Base-by-base conservation (phyloP, 23 tunicate genomes). In the Corella eumyota region DNA sequence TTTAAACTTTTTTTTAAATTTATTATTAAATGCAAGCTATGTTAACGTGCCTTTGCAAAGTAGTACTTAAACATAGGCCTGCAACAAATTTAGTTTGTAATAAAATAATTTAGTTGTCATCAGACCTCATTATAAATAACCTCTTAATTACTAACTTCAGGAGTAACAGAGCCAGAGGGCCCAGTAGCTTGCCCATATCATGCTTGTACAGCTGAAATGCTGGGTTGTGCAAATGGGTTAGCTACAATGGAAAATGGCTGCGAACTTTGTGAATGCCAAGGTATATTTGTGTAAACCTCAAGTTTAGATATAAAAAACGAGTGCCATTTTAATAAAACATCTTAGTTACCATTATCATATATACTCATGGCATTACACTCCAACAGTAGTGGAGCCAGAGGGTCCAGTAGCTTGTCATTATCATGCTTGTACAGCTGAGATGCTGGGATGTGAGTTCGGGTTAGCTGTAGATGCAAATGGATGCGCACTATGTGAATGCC, bases 241-340 rank as follows among this genome's bases (percentile, higher is more conserved):
- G 76, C 66, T n/a, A 70, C 17, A 15, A 58, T 58, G 40, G 66
- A 38, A 36, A 59, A 58, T 28, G 76, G 76, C 21, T 70, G 76
- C 26, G 76, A 70, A 5, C n/a, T 70, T 37, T 70, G 76, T 32
- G 66, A 70, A 70, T 70, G 76, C 30, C 66, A 44, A 58, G 51
- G 74, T 63, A 38, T 38, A 33, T 3, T 33, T 20, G 15, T 11
- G 48, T 15, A 9, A 9, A 15, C 11, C 48, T 15, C 48, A 40
- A 15, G n/a, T n/a, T n/a, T n/a, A n/a, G n/a, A n/a, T n/a, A n/a
- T n/a, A n/a, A n/a, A n/a, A n/a, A n/a, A n/a, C n/a, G n/a, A n/a
- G n/a, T n/a, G n/a, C n/a, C n/a, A n/a, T n/a, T n/a, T n/a, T n/a
- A n/a, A n/a, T n/a, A n/a, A n/a, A n/a, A n/a, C n/a, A n/a, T n/a